A percentile compares a stretch with the other conserved stretches of the same genome.
Conservation (phyloP, 1,140 invertebrate species). For the Colletes gigas region DNA sequence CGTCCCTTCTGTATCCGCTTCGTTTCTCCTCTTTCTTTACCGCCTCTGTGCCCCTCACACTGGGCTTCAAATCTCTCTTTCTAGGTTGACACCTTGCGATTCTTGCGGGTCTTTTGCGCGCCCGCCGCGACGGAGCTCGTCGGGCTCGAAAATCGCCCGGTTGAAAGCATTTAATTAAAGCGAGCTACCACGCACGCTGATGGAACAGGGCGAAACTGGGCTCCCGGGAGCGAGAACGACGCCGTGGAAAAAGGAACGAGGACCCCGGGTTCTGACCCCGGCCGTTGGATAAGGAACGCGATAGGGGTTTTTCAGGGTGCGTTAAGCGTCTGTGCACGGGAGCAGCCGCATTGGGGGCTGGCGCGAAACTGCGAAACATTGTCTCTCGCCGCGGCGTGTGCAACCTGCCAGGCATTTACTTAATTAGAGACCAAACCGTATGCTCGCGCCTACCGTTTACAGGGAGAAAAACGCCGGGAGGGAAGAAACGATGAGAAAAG, state of each 20-base stretch:
- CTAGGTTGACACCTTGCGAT: conserved; percentile 60
- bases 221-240: conserved; percentile 16
- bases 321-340: not conserved
- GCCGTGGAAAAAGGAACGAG: not conserved
- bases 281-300: conserved; percentile 7
- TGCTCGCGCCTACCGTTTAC: conserved; percentile 21
- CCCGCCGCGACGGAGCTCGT: conserved; percentile 14
- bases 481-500: conserved; percentile 16
- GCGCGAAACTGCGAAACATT: conserved; percentile 48
- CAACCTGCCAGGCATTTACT: conserved; percentile 56
- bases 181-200: conserved; percentile 29
- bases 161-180: conserved; percentile 61
- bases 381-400: conserved; percentile 35
- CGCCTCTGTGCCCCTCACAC: conserved; percentile 20
- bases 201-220: conserved; percentile 47
- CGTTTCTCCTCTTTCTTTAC: conserved; percentile 14
- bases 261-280: not conserved
- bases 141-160: conserved; percentile 50
- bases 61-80: conserved; percentile 52
- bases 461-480: conserved; percentile 15
- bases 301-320: not conserved
- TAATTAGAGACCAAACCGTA: conserved; percentile 54
- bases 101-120: conserved; percentile 43
- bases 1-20: conserved; percentile 24
- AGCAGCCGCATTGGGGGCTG: not conserved